Conservation (phyloP, 2,888 invertebrate species). For the Pterostichus niger region DNA sequence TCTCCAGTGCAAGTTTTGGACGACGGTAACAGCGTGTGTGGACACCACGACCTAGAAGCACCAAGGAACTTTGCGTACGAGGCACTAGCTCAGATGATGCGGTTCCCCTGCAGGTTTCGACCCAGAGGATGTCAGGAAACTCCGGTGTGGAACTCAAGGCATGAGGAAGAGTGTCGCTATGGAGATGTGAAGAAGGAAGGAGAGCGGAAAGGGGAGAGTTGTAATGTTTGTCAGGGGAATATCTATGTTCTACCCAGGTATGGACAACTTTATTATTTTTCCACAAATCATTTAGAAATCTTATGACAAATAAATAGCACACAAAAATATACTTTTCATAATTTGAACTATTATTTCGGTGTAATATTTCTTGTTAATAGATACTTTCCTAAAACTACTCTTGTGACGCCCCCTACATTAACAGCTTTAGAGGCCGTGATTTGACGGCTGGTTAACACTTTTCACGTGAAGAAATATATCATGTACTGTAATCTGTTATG, state of each 20-base stretch:
- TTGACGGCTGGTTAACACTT: too few species aligned
- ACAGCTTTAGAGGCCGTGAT: too few species aligned
- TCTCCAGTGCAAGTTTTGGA: not conserved
- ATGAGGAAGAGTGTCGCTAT: slow-evolving; percentile 74
- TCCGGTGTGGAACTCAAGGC: slow-evolving; percentile 72
- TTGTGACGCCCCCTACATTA: too few species aligned
- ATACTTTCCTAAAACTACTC: too few species aligned
- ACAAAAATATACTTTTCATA: too few species aligned
- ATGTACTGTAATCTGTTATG: too few species aligned
- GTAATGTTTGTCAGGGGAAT: slow-evolving; percentile 36
- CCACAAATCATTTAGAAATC: not conserved
- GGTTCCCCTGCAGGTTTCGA: slow-evolving; percentile 74
- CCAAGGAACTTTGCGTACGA: slow-evolving; percentile 73
- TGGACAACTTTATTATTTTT: not conserved
- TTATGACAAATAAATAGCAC: too few species aligned
- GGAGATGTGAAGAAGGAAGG: slow-evolving; percentile 23
- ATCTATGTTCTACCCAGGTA: slow-evolving; percentile 32
- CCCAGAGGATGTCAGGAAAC: slow-evolving; percentile 72
- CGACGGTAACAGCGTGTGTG: slow-evolving; percentile 6
- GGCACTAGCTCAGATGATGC: slow-evolving; percentile 73
- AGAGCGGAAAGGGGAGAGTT: slow-evolving; percentile 7
- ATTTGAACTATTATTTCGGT: too few species aligned
- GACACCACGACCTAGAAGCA: not conserved
- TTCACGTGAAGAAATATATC: too few species aligned
- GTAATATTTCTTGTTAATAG: too few species aligned